Evolutionary conservation across 2,113 vertebrate species (phyloP).

Genomic region (Prionailurus bengalensis): DNA sequence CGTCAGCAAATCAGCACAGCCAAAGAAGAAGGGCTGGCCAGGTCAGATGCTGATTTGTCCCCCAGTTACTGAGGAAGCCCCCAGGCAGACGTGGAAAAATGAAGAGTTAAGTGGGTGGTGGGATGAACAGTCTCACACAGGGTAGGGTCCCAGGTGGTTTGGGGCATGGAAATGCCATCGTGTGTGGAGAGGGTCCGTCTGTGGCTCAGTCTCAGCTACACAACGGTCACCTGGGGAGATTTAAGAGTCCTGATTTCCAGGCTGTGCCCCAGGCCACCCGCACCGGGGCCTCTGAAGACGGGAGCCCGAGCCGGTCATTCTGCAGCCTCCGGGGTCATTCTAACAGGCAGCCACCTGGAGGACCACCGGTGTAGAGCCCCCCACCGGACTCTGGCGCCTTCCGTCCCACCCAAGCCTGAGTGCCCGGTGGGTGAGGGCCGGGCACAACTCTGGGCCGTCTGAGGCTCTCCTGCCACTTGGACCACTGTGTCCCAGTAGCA

Average conservation of each 20-base stretch:
- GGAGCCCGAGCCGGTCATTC: not conserved
- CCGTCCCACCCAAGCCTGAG: too few relatives aligned
- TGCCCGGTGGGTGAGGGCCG: accelerated
- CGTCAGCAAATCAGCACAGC: not conserved
- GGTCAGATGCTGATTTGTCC: not conserved
- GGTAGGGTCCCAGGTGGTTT: too few relatives aligned
- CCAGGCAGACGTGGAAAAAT: not conserved
- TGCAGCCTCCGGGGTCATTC: not conserved
- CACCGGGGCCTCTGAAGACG: not conserved
- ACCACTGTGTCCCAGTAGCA: not conserved
- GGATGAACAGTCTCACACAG: not conserved
- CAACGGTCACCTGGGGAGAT: not conserved
- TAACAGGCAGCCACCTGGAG: not conserved
- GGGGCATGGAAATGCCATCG: accelerated
- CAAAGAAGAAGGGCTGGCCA: too few relatives aligned
- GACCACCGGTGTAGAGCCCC: not conserved
- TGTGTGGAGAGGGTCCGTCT: not conserved
- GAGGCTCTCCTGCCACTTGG: not conserved
- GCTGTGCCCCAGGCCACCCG: not conserved
- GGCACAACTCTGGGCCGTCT: not conserved
- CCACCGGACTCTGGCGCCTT: not conserved
- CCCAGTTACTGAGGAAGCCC: not conserved
- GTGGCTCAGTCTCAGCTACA: not conserved
- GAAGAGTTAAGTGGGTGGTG: not conserved
- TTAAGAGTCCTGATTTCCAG: not conserved